phyloP scores from a whole-genome alignment of 2,113 vertebrate genomes.

The Danionella cerebrum region DNA sequence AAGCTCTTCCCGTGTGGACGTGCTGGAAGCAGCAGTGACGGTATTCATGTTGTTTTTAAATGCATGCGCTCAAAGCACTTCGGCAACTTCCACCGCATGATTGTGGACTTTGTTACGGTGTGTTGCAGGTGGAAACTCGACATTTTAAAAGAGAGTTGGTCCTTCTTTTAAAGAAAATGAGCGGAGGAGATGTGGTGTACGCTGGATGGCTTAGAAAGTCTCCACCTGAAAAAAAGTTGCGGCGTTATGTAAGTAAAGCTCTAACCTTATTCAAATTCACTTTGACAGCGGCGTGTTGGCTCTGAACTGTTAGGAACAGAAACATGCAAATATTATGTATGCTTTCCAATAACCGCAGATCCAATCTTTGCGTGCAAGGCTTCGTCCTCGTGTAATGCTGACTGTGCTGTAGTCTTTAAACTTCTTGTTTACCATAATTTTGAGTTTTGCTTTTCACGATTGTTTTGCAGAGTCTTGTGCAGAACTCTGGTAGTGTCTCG shows the following conservation, averaged over 20 bases:
- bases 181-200: conserved; percentile 89
- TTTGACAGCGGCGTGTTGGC: neutral
- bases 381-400: neutral
- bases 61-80: neutral
- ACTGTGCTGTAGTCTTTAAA: neutral
- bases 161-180: conserved; percentile 67
- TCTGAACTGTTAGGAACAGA: neutral
- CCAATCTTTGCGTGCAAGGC: neutral
- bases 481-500: too few relatives aligned
- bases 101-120: neutral
- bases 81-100: conserved; percentile 6
- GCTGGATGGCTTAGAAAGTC: conserved; percentile 95
- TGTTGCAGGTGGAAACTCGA: conserved; percentile 46
- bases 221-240: conserved; percentile 96
- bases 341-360: conserved; percentile 9
- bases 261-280: conserved; percentile 36
- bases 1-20: conserved; percentile 36
- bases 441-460: neutral
- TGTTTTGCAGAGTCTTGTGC: neutral
- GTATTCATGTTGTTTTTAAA: conserved; percentile 35
- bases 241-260: conserved; percentile 92
- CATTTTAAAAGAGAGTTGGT: conserved; percentile 23
- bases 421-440: too few relatives aligned
- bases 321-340: conserved; percentile 11
- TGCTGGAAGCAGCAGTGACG: conserved; percentile 42